Percentiles rank a stretch among this genome's conserved stretches.
phyloP scores from a whole-genome alignment of 2,888 invertebrate species.

The Barypeithes pellucidus region DNA sequence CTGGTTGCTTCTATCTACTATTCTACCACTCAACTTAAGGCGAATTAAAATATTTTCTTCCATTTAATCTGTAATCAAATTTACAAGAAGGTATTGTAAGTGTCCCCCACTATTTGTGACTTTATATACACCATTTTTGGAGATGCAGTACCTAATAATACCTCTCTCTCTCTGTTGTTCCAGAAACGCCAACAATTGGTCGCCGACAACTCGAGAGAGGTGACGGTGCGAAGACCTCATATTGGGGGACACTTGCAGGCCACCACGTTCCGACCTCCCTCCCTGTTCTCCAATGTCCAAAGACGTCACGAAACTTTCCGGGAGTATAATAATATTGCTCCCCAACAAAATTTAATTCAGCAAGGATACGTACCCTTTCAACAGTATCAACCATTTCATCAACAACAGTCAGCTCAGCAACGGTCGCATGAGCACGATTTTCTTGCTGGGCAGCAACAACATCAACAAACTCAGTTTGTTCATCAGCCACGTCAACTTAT shows the following conservation, averaged over 20 bases:
- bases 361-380: conserved; percentile 52
- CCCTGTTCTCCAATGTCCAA: conserved; percentile 45
- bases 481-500: conserved; percentile 38
- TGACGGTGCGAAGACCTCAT: conserved; percentile 63
- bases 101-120: conserved; percentile 35
- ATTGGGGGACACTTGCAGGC: conserved; percentile 69
- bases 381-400: conserved; percentile 40
- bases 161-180: conserved; percentile 60
- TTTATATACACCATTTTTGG: conserved; percentile 15
- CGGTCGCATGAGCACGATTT: conserved; percentile 5
- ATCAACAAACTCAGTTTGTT: conserved; percentile 37
- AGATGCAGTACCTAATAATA: conserved; percentile 22
- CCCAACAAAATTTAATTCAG: conserved; percentile 51
- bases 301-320: conserved; percentile 34
- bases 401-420: conserved; percentile 13
- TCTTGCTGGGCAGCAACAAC: conserved; percentile 39
- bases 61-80: not conserved
- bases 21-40: too few species aligned
- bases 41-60: not conserved
- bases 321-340: conserved; percentile 54
- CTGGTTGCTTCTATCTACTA: too few species aligned
- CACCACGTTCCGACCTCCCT: conserved; percentile 69
- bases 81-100: conserved; percentile 16
- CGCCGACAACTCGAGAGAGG: conserved; percentile 57
- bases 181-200: conserved; percentile 68